phyloP scores from a whole-genome alignment of 1,140 invertebrate species.

The Orchestia grillus region DNA sequence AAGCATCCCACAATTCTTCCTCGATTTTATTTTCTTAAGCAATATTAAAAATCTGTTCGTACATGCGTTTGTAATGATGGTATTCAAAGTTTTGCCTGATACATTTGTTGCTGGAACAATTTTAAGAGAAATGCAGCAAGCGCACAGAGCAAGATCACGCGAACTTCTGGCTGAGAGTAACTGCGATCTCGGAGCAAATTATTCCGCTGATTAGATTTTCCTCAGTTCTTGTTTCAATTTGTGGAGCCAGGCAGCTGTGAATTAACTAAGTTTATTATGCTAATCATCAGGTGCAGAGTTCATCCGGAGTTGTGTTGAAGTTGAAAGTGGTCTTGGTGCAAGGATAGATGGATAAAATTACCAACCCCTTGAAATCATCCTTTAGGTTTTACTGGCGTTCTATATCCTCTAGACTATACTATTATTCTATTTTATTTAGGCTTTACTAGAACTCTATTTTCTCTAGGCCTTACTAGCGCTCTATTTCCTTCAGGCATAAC shows the following conservation, averaged over 20 bases:
- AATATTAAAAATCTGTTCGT: no score
- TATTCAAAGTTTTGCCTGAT: neutral
- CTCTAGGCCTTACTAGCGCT: no score
- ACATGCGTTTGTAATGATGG: no score
- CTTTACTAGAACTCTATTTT: no score
- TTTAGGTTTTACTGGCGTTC: neutral
- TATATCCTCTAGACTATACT: no score
- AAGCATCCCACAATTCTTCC: no score
- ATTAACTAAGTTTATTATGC: neutral
- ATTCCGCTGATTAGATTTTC: neutral
- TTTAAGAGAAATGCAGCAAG: neutral
- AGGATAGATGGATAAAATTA: neutral
- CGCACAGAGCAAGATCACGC: neutral
- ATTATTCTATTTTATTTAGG: no score
- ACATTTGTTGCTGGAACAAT: neutral
- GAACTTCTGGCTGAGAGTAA: neutral
- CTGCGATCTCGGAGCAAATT: neutral
- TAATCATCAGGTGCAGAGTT: neutral
- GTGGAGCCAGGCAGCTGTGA: neutral
- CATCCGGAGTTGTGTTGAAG: neutral
- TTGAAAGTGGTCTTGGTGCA: neutral
- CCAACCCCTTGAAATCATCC: neutral
- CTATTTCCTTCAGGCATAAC: no score
- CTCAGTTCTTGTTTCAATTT: neutral
- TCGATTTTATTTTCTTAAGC: no score